Percentiles rank a stretch among this genome's conserved stretches.
Conservation (phyloP, 2,113 vertebrate genomes). For the Phalacrocorax carbo region DNA sequence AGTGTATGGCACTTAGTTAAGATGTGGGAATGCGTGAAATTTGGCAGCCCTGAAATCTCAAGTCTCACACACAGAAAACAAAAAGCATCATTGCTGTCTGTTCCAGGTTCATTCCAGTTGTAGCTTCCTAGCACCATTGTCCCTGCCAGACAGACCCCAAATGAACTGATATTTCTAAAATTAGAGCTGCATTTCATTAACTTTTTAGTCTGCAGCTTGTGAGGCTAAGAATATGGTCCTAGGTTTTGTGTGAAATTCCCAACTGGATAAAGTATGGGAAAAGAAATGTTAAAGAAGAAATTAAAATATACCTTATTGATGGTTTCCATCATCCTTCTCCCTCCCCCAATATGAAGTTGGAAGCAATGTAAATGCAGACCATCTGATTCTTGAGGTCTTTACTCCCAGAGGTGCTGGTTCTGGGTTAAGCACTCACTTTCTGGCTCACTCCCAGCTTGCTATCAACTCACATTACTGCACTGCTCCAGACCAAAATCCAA, state of each 20-base stretch:
- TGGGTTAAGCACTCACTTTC: constrained; percentile 13
- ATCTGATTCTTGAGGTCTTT: constrained; percentile 38
- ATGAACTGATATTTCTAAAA: constrained; percentile 27
- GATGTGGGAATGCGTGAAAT: background rate
- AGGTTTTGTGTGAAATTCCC: constrained; percentile 2
- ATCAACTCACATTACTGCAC: constrained; percentile 8
- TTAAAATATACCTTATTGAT: constrained; percentile 23
- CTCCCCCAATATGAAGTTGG: background rate
- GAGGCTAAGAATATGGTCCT: background rate
- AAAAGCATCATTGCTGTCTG: background rate
- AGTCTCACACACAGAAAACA: background rate
- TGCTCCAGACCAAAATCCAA: constrained; percentile 33
- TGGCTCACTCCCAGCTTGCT: constrained; percentile 30
- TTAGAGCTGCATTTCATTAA: background rate
- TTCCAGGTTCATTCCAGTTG: constrained; percentile 8
- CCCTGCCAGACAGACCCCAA: background rate
- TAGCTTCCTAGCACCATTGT: background rate
- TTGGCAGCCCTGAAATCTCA: background rate
- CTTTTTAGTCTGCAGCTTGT: background rate
- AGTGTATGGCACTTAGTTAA: background rate
- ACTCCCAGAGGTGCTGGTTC: constrained; percentile 36
- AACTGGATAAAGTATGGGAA: background rate
- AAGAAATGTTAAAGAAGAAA: constrained; percentile 15
- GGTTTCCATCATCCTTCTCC: background rate
- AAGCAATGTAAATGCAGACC: constrained; percentile 25